phyloP scores from a whole-genome alignment of 2,797 vertebrate species.

The Galagoides demidoff region DNA sequence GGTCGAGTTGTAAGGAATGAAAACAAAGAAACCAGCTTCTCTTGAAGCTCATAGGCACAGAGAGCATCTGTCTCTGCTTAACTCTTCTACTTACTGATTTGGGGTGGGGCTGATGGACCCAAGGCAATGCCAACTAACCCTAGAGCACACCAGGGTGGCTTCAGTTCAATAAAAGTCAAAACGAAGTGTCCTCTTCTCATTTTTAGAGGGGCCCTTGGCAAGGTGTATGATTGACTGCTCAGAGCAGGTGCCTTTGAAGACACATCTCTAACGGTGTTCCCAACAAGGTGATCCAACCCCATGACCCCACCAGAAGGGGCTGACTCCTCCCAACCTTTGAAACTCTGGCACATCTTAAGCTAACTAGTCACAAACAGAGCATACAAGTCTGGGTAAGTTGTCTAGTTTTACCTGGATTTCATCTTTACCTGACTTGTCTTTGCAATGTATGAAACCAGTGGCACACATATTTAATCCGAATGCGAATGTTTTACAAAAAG shows the following conservation, averaged over 20 bases:
- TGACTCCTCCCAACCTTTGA: not conserved
- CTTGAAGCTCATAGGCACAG: not conserved
- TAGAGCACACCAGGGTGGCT: not conserved
- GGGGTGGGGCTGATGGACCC: not conserved
- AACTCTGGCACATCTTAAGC: not conserved
- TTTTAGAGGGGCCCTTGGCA: not conserved
- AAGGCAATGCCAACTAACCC: not conserved
- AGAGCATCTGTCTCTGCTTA: not conserved
- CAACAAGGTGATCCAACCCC: not conserved
- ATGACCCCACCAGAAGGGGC: not conserved
- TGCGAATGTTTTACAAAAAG: not conserved
- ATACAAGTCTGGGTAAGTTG: not conserved
- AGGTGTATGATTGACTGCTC: not conserved
- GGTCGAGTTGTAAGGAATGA: not conserved
- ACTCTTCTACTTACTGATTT: not conserved
- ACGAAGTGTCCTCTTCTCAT: accelerated
- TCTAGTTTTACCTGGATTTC: not conserved
- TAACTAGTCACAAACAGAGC: not conserved
- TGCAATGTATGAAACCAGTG: not conserved
- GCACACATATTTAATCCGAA: not conserved
- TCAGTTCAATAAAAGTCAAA: not conserved
- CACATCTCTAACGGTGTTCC: not conserved
- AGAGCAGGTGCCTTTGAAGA: not conserved
- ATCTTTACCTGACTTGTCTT: constrained; percentile 10
- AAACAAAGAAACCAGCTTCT: not conserved